phyloP scores from a whole-genome alignment of 2,113 vertebrate genomes.

The Chaetodon auriga region DNA sequence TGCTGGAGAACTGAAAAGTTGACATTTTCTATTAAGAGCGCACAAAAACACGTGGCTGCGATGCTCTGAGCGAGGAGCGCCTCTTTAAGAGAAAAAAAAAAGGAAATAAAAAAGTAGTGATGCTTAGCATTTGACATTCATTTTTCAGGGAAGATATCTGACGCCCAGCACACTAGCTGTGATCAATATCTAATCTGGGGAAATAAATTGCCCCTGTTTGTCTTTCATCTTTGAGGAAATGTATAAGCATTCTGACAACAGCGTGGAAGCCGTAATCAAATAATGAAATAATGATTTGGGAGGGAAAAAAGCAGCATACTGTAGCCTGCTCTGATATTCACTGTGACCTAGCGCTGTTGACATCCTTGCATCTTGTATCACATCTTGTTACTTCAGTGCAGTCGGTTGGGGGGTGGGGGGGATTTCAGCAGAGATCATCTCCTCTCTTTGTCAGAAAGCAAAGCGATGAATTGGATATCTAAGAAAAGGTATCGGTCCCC shows the following conservation, averaged over 20 bases:
- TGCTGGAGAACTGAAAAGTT: slow-evolving; percentile 23
- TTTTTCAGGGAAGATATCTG: slow-evolving; percentile 83
- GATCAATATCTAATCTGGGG: slow-evolving; percentile 89
- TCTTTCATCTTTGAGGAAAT: slow-evolving; percentile 87
- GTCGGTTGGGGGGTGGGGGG: slow-evolving; percentile 28
- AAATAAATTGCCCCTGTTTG: slow-evolving; percentile 88
- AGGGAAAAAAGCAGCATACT: slow-evolving; percentile 23
- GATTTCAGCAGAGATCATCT: slow-evolving; percentile 78
- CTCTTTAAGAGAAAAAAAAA: slow-evolving; percentile 28
- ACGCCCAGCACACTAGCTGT: slow-evolving; percentile 79
- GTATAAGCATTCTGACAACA: slow-evolving; percentile 84
- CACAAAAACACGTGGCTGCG: neutral
- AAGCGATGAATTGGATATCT: slow-evolving; percentile 79
- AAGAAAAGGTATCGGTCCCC: slow-evolving; percentile 84
- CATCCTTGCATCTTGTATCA: slow-evolving; percentile 73
- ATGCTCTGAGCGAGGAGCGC: neutral
- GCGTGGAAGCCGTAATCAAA: slow-evolving; percentile 83
- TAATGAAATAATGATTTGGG: slow-evolving; percentile 81
- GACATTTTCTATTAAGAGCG: slow-evolving; percentile 41
- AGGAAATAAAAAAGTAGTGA: slow-evolving; percentile 52
- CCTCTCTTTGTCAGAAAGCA: slow-evolving; percentile 75
- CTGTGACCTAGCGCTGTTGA: slow-evolving; percentile 74
- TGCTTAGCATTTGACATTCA: slow-evolving; percentile 77
- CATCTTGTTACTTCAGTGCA: slow-evolving; percentile 74
- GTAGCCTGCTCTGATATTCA: slow-evolving; percentile 71